A percentile compares a stretch with the other conserved stretches of the same genome.
Conservation (phyloP, 1,140 invertebrate genomes). For the Drosophila sp. region DNA sequence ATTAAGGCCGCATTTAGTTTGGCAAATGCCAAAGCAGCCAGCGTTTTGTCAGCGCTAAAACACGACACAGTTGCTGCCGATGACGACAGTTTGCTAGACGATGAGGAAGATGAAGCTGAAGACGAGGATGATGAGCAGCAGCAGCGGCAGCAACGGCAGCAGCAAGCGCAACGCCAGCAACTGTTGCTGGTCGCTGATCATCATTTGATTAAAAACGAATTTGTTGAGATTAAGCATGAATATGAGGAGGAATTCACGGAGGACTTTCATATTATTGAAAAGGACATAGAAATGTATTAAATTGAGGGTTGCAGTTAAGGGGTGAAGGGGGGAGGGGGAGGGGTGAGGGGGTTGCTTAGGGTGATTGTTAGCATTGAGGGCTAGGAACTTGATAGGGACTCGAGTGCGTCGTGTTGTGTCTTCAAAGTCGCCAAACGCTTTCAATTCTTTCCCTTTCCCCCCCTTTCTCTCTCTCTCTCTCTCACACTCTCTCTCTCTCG, state of each 20-base stretch:
- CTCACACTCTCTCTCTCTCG: too few species aligned
- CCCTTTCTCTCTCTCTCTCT: background rate
- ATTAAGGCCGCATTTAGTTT: background rate
- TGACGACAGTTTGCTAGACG: slow-evolving; percentile 61
- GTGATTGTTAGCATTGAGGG: too few species aligned
- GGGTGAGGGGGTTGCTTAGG: background rate
- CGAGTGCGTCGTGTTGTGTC: slow-evolving; percentile 7
- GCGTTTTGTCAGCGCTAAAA: slow-evolving; percentile 29
- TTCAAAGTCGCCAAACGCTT: slow-evolving; percentile 16
- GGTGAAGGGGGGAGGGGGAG: background rate
- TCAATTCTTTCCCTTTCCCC: background rate
- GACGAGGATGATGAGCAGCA: slow-evolving; percentile 40
- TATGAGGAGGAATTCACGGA: slow-evolving; percentile 55
- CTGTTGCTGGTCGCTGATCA: slow-evolving; percentile 41
- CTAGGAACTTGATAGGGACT: background rate
- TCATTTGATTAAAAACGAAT: slow-evolving; percentile 60
- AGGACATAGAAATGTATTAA: slow-evolving; percentile 70
- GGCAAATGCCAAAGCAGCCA: background rate
- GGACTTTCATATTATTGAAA: slow-evolving; percentile 63
- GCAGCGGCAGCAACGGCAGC: slow-evolving; percentile 29
- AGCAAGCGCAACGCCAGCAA: slow-evolving; percentile 38
- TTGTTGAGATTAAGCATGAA: slow-evolving; percentile 58
- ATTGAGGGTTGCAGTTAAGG: background rate
- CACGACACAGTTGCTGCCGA: slow-evolving; percentile 24
- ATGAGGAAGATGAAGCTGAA: slow-evolving; percentile 60